Base-by-base conservation (phyloP, 2,113 vertebrate genomes). In the Electrona antarctica region DNA sequence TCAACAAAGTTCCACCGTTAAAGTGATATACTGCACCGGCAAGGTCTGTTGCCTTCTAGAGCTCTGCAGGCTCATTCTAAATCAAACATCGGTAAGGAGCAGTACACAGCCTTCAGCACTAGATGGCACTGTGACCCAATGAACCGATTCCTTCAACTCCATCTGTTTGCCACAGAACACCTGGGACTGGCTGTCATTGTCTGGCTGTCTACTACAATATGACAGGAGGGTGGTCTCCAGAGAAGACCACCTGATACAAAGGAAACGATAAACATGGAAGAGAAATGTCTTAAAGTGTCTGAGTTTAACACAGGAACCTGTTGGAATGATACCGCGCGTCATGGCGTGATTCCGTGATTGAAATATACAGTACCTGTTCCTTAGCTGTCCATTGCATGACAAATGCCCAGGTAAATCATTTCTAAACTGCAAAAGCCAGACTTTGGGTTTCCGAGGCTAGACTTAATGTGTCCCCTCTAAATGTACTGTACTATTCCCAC, bases 111-210 rank as follows among this genome's bases (percentile, higher is more conserved):
- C 2, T 0, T 0, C 0, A 46, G 82, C 88, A 88, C 83, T 79
- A 86, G 88, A 21, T 80, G 88, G 84, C 88, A 76, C 72, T 80
- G 70, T 79, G 73, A 8, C 64, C 52, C 56, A 67, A 69, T 4
- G 47, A 9, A 61, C 28, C 10, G 28, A 33, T 6, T 8, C 8
- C 6, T 8, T 67, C 10, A 11, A 6, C 10, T n/a, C 29, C 3
- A 11, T 59, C 56, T 21, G 52, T 54, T 59, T 83, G 63, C 73
- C 70, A 78, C 67, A 66, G 64, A 60, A 77, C 85, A 88, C 84
- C 86, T 89, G 83, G 70, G 80, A 88, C 73, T 60, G 13, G n/a
- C 78, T 87, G 81, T 11, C 47, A 50, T 47, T 49, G 15, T 14
- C 58, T 76, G 52, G 64, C 73, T 13, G 15, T 76, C 82, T 85